Evolutionary conservation across 2,113 vertebrate species (phyloP).

Genomic region (Monopterus albus): DNA sequence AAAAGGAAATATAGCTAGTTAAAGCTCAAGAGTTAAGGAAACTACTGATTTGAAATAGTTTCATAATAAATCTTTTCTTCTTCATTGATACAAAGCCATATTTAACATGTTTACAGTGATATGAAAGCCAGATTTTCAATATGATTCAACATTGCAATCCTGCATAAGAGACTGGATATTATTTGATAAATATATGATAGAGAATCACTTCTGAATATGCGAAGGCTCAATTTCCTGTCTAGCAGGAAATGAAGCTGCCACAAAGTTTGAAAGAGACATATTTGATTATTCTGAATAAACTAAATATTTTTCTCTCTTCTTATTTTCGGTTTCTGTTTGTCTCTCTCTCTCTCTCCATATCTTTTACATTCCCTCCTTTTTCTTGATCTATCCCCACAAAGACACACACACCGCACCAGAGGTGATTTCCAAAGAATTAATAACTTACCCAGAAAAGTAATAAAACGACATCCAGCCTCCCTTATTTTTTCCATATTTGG

Average conservation of each 20-base stretch:
- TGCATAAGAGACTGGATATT: slow-evolving; percentile 26
- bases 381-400: neutral
- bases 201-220: slow-evolving; percentile 61
- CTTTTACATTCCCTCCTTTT: neutral
- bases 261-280: slow-evolving; percentile 57
- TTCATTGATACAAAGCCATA: neutral
- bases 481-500: slow-evolving; percentile 64
- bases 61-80: neutral
- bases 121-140: slow-evolving; percentile 35
- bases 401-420: slow-evolving; percentile 16
- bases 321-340: slow-evolving; percentile 6
- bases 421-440: slow-evolving; percentile 62
- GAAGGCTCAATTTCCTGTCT: slow-evolving; percentile 71
- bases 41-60: neutral
- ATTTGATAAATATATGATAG: slow-evolving; percentile 62
- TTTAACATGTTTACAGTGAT: slow-evolving; percentile 26
- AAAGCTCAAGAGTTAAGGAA: slow-evolving; percentile 7
- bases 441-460: slow-evolving; percentile 63
- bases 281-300: slow-evolving; percentile 57
- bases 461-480: slow-evolving; percentile 57
- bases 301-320: slow-evolving; percentile 33
- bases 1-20: neutral
- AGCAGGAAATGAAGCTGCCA: slow-evolving; percentile 78
- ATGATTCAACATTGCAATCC: slow-evolving; percentile 52
- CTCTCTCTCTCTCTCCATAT: neutral